Evolutionary conservation across 2,888 invertebrate species (phyloP).

Genomic region (Drosophila austrosaltans): DNA sequence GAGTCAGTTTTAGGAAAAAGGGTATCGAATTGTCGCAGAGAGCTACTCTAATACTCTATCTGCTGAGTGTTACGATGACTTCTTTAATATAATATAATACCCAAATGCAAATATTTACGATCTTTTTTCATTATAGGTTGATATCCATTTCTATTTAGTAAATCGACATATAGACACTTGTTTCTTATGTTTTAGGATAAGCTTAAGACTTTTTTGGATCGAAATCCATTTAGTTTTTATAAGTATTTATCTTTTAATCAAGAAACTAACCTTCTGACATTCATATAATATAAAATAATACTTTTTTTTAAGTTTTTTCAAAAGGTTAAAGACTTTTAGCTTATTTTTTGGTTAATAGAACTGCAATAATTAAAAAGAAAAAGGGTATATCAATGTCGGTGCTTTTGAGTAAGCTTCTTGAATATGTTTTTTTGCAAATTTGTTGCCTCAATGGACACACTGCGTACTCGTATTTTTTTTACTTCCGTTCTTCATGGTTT

Average conservation of each 20-base stretch:
- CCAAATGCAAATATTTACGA: background rate
- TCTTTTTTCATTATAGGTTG: background rate
- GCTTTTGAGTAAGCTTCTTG: conserved; percentile 36
- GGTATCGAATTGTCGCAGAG: conserved; percentile 6
- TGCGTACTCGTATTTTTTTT: conserved; percentile 44
- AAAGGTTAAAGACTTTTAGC: too few relatives aligned
- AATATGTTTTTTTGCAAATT: conserved; percentile 62
- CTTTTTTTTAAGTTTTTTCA: too few relatives aligned
- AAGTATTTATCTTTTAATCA: too few relatives aligned
- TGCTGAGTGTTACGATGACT: background rate
- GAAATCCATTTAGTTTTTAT: too few relatives aligned
- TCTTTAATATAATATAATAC: background rate
- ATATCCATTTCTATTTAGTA: too few relatives aligned
- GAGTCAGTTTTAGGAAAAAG: background rate
- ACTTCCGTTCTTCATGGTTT: conserved; percentile 21
- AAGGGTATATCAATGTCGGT: conserved; percentile 35
- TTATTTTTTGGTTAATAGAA: too few relatives aligned
- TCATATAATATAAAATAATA: too few relatives aligned
- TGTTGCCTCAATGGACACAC: conserved; percentile 74
- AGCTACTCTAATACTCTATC: background rate
- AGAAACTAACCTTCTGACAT: too few relatives aligned
- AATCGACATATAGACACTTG: too few relatives aligned
- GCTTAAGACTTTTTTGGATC: too few relatives aligned
- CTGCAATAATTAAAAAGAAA: background rate
- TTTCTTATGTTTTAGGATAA: too few relatives aligned